Percentiles rank a stretch among this genome's conserved stretches.
These are phyloP conservation scores for Cryptocephalus moraei DNA, from an alignment of 2,888 invertebrate genomes.

Conservation along the genomic window DNA sequence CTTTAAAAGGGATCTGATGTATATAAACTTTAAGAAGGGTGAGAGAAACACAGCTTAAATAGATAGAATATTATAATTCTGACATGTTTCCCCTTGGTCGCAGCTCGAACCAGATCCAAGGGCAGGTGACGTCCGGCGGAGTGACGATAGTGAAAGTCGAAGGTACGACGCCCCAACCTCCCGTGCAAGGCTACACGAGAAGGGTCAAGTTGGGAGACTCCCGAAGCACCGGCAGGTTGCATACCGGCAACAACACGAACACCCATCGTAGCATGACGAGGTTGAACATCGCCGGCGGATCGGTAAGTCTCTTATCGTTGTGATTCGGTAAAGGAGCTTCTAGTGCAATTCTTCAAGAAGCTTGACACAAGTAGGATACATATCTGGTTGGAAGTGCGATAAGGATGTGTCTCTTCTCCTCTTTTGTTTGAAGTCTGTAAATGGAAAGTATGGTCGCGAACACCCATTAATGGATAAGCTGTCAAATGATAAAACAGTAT, in stretches of 20 bases:
- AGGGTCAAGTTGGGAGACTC: conserved; percentile 63
- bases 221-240: conserved; percentile 62
- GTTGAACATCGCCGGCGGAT: conserved; percentile 61
- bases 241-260: conserved; percentile 54
- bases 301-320: too few relatives aligned
- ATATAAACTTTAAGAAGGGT: too few relatives aligned
- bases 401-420: too few relatives aligned
- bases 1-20: too few relatives aligned
- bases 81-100: background rate
- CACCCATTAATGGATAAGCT: too few relatives aligned
- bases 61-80: background rate
- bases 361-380: too few relatives aligned
- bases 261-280: conserved; percentile 72
- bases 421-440: too few relatives aligned
- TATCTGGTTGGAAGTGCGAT: too few relatives aligned
- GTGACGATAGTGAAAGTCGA: conserved; percentile 64
- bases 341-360: too few relatives aligned
- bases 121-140: conserved; percentile 61
- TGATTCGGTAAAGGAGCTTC: too few relatives aligned
- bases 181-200: conserved; percentile 44
- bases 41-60: too few relatives aligned
- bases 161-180: conserved; percentile 17
- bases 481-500: background rate
- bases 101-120: conserved; percentile 7
- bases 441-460: too few relatives aligned